Percentiles rank a stretch among this genome's conserved stretches.
Conservation (phyloP, 2,113 vertebrate species). For the Elgaria multicarinata region DNA sequence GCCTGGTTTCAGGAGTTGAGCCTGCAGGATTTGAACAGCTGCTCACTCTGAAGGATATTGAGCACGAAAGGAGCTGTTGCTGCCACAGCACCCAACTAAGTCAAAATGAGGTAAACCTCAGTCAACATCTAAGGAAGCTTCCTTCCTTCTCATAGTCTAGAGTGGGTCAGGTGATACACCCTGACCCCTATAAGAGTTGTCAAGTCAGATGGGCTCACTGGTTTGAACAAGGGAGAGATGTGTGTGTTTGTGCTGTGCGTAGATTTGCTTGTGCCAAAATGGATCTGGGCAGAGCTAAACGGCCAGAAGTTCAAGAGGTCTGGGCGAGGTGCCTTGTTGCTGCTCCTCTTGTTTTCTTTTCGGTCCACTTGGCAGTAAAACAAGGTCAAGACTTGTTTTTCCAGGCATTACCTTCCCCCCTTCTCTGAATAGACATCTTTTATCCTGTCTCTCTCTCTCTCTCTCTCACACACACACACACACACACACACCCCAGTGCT, state of each 20-base stretch:
- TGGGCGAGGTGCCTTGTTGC: neutral
- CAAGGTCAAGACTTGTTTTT: neutral
- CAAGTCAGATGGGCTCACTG: neutral
- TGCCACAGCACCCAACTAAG: neutral
- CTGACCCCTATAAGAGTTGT: neutral
- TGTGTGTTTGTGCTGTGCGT: neutral
- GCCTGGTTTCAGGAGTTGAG: neutral
- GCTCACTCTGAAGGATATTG: neutral
- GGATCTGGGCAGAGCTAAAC: neutral
- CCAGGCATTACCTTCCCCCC: neutral
- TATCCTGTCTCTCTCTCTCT: neutral
- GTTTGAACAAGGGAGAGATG: neutral
- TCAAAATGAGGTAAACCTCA: neutral
- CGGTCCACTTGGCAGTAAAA: neutral
- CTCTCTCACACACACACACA: too few relatives aligned
- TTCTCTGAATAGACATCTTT: neutral
- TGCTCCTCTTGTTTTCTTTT: neutral
- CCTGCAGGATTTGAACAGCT: neutral
- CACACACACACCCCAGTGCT: too few relatives aligned
- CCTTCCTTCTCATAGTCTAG: neutral
- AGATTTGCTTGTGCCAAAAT: neutral
- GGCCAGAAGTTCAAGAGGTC: too few relatives aligned
- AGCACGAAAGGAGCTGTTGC: neutral
- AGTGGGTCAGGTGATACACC: neutral
- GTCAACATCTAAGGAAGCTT: neutral